Evolutionary conservation across 2,113 vertebrate genomes (phyloP).

Genomic region (Cariama cristata): DNA sequence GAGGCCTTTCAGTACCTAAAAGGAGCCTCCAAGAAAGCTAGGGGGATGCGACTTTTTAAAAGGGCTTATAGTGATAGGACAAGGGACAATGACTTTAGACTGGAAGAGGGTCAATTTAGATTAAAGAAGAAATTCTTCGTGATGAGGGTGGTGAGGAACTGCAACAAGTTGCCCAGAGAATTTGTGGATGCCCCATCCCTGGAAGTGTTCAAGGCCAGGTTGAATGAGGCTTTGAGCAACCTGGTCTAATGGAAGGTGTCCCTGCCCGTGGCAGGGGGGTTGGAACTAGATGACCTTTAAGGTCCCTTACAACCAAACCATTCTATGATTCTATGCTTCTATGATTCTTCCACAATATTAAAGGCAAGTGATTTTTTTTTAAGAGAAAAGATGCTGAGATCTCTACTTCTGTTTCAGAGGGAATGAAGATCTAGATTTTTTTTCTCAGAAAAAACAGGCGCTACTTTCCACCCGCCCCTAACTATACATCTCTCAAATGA

Average conservation of each 20-base stretch:
- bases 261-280: not conserved
- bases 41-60: no score
- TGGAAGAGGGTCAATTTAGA: not conserved
- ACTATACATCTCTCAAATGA: not conserved
- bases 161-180: not conserved
- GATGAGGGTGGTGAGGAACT: not conserved
- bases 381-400: not conserved
- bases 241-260: not conserved
- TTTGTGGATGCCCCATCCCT: not conserved
- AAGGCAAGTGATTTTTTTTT: not conserved
- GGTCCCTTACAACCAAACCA: not conserved
- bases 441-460: not conserved
- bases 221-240: not conserved
- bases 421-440: not conserved
- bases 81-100: not conserved
- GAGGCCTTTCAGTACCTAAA: no score
- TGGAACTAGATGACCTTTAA: not conserved
- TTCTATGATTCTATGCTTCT: no score
- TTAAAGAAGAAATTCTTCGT: not conserved
- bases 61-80: no score
- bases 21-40: no score
- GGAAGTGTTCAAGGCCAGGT: not conserved
- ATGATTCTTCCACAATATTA: not conserved
- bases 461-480: not conserved
- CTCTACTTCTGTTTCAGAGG: not conserved